Conservation (phyloP, 2,113 vertebrate species). For the pig (Sus scrofa) region DNA sequence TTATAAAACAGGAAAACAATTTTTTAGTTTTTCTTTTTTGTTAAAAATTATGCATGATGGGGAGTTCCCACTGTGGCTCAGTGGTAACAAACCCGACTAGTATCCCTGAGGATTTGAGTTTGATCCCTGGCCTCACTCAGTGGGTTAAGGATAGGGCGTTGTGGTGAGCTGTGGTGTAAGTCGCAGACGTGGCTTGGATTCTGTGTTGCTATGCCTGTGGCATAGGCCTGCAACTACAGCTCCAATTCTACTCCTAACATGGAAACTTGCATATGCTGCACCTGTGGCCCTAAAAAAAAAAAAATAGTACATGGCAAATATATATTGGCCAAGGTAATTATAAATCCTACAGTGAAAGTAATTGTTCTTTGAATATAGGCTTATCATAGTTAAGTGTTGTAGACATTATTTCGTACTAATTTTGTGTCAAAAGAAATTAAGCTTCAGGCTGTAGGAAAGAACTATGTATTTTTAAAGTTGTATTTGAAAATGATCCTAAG, state of each 20-base stretch:
- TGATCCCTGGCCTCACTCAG: too few species aligned
- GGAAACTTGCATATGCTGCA: too few species aligned
- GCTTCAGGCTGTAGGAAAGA: background rate
- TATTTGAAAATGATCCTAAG: background rate
- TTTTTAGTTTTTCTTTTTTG: constrained; percentile 67
- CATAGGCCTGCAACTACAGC: too few species aligned
- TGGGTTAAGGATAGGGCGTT: too few species aligned
- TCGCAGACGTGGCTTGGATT: too few species aligned
- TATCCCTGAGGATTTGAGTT: too few species aligned
- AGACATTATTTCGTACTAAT: constrained; percentile 69
- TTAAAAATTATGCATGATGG: constrained; percentile 70
- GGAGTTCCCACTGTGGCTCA: too few species aligned
- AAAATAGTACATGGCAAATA: constrained; percentile 79
- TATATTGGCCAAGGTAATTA: constrained; percentile 77
- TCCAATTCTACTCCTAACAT: too few species aligned
- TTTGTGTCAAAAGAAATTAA: constrained; percentile 73
- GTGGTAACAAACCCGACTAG: too few species aligned
- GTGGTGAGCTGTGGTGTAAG: too few species aligned
- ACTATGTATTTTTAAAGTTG: background rate
- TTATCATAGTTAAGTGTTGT: constrained; percentile 71
- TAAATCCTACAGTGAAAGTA: constrained; percentile 74
- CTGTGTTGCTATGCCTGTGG: too few species aligned
- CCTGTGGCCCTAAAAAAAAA: too few species aligned
- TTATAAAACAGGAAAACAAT: constrained; percentile 49
- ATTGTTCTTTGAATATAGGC: constrained; percentile 78